Conservation (phyloP, 2,113 vertebrate species). For the Psilopsiagon aurifrons region DNA sequence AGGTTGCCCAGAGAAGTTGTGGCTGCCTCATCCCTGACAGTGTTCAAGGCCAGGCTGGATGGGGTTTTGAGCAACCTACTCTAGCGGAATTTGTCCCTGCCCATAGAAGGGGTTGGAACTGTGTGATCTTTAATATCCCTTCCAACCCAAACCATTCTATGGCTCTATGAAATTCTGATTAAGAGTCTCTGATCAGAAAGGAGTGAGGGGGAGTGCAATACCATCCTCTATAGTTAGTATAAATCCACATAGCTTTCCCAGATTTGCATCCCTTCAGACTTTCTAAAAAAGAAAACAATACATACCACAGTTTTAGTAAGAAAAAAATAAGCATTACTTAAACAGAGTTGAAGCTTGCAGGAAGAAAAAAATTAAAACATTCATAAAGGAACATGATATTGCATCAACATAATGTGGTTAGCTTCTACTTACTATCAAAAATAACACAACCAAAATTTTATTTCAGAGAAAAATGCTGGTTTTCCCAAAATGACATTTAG, state of each 20-base stretch:
- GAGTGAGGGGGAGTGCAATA: neutral
- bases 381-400: neutral
- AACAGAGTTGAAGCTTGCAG: neutral
- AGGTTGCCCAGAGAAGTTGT: neutral
- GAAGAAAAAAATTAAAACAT: neutral
- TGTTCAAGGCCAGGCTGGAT: neutral
- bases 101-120: neutral
- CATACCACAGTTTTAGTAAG: neutral
- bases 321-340: neutral
- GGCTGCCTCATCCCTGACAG: neutral
- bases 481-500: neutral
- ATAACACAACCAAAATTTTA: neutral
- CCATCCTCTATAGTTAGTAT: neutral
- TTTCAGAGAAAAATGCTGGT: neutral
- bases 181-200: neutral
- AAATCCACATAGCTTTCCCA: neutral
- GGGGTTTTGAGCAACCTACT: neutral
- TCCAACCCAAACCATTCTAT: neutral
- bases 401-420: neutral
- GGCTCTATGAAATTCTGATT: neutral
- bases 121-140: neutral
- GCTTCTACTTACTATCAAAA: neutral
- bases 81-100: neutral
- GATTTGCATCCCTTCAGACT: neutral
- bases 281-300: neutral